Conservation (phyloP, 2,888 invertebrate genomes). For the Hypsopygia costalis region DNA sequence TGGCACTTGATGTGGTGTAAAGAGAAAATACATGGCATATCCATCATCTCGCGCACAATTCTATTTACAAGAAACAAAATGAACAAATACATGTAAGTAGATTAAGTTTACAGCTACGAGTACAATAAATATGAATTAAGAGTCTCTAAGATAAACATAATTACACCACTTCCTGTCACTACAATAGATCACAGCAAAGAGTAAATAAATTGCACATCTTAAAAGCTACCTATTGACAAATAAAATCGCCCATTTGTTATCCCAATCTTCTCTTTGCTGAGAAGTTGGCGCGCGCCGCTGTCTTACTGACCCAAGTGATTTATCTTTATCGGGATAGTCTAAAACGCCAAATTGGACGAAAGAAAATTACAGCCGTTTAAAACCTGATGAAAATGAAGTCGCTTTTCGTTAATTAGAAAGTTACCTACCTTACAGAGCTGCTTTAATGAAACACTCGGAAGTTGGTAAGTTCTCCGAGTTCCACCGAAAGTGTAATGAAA, state of each 20-base stretch:
- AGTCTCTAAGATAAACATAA: no score
- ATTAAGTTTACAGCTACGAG: no score
- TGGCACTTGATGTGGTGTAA: no score
- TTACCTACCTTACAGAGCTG: slow-evolving; percentile 1
- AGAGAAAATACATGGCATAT: no score
- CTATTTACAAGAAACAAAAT: no score
- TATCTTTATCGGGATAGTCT: slow-evolving; percentile 1
- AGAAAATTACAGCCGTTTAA: neutral
- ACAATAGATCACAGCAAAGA: slow-evolving; percentile 3
- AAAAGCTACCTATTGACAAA: slow-evolving; percentile 4
- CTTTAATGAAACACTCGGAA: neutral
- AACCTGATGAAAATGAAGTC: neutral
- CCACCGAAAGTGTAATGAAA: neutral
- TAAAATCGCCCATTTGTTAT: slow-evolving; percentile 6
- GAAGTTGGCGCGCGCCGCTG: slow-evolving; percentile 3
- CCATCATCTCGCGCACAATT: no score
- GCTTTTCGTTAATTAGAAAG: slow-evolving; percentile 1
- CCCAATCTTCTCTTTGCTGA: slow-evolving; percentile 6
- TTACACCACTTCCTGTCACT: neutral
- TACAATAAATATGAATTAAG: no score
- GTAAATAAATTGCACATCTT: slow-evolving; percentile 4
- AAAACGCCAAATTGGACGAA: neutral
- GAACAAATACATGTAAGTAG: no score
- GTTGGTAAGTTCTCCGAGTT: neutral
- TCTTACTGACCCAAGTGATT: slow-evolving; percentile 1